Percentiles rank a stretch among this genome's conserved stretches.
Evolutionary conservation across 2,888 invertebrate genomes (phyloP).

Genomic region (Drepana falcataria): DNA sequence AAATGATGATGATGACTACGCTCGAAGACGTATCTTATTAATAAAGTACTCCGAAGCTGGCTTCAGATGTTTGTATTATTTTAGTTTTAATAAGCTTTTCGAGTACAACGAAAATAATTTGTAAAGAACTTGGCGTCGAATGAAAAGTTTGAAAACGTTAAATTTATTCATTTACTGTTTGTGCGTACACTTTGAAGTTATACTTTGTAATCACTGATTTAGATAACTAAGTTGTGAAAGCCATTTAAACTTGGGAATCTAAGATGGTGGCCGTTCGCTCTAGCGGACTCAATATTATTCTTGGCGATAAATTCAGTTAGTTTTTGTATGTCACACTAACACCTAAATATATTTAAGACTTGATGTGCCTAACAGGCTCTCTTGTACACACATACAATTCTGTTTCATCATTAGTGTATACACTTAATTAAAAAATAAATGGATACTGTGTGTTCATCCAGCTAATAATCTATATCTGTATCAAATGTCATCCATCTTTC

Average conservation of each 20-base stretch:
- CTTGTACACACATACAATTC: no score
- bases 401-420: no score
- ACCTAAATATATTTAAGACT: no score
- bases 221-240: slow-evolving; percentile 41
- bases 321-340: neutral
- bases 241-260: slow-evolving; percentile 47
- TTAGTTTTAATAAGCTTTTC: neutral
- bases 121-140: neutral
- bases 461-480: no score
- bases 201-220: slow-evolving; percentile 25
- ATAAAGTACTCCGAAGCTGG: neutral
- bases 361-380: no score
- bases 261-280: slow-evolving; percentile 23
- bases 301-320: slow-evolving; percentile 23
- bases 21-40: neutral
- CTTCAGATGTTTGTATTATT: neutral
- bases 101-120: neutral
- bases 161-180: neutral
- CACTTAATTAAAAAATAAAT: no score
- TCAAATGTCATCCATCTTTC: no score
- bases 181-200: slow-evolving; percentile 16
- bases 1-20: no score
- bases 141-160: slow-evolving; percentile 3
- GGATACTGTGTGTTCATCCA: no score
- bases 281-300: slow-evolving; percentile 24